phyloP scores from a whole-genome alignment of 2,888 invertebrate genomes.

The Sabatieria punctata region DNA sequence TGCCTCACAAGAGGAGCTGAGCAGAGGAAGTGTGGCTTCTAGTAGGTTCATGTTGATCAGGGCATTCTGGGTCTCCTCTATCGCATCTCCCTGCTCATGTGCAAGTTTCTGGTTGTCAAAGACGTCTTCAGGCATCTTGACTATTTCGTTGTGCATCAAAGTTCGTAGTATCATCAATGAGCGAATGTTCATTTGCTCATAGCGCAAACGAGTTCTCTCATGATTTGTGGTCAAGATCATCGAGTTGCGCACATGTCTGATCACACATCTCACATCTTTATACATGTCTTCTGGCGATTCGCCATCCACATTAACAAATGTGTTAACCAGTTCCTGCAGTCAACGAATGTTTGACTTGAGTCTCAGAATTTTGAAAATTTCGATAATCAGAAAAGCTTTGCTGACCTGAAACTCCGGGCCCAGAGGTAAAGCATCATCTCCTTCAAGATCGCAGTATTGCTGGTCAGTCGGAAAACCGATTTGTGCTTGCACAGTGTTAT shows the following conservation, averaged over 20 bases:
- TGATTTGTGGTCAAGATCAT: background rate
- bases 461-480: background rate
- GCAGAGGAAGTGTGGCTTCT: background rate
- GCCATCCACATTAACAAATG: background rate
- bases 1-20: background rate
- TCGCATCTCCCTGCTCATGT: background rate
- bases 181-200: background rate
- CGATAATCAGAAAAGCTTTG: no score
- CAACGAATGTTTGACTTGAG: no score
- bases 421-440: background rate
- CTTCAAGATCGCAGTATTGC: background rate
- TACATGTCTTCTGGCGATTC: background rate
- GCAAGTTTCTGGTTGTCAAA: background rate
- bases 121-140: background rate
- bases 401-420: background rate
- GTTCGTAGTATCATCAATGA: background rate
- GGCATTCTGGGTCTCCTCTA: background rate
- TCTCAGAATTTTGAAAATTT: no score
- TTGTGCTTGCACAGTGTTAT: background rate
- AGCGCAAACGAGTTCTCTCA: background rate
- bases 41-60: background rate
- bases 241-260: background rate
- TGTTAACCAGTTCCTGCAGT: background rate
- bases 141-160: slow-evolving; percentile 6
- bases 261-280: background rate